Conservation (phyloP, 2,113 vertebrate species). For the Coracopsis vasa region DNA sequence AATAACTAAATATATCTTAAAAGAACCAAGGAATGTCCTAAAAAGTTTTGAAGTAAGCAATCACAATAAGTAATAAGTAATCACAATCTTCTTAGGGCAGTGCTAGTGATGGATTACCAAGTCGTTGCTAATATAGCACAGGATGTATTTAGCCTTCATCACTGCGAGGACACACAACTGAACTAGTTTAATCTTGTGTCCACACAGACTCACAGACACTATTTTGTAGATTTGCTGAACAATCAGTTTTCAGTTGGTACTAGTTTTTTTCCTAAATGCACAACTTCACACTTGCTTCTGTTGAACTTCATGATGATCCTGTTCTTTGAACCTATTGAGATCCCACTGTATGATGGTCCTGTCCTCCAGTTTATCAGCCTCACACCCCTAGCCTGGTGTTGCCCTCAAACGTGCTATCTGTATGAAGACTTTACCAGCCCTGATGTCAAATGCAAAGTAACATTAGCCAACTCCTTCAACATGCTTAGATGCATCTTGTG, state of each 20-base stretch:
- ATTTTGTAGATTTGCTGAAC: neutral
- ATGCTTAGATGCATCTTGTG: neutral
- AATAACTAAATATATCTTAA: neutral
- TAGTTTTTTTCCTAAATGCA: neutral
- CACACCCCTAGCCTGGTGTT: neutral
- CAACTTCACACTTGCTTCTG: neutral
- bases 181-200: neutral
- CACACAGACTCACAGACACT: neutral
- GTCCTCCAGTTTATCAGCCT: neutral
- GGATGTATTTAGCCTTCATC: neutral
- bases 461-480: neutral
- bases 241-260: neutral
- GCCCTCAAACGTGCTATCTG: neutral
- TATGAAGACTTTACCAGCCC: neutral
- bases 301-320: neutral
- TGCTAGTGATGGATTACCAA: neutral
- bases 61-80: neutral
- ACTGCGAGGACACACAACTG: neutral
- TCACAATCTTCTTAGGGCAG: neutral
- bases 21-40: neutral
- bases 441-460: neutral
- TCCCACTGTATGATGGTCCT: neutral
- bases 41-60: neutral
- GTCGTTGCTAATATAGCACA: neutral
- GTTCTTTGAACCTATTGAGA: neutral